Evolutionary conservation across 2,888 invertebrate genomes (phyloP), one percentile per base, ranked within the genome.

Genomic region (Tanytarsus gracilentus): DNA sequence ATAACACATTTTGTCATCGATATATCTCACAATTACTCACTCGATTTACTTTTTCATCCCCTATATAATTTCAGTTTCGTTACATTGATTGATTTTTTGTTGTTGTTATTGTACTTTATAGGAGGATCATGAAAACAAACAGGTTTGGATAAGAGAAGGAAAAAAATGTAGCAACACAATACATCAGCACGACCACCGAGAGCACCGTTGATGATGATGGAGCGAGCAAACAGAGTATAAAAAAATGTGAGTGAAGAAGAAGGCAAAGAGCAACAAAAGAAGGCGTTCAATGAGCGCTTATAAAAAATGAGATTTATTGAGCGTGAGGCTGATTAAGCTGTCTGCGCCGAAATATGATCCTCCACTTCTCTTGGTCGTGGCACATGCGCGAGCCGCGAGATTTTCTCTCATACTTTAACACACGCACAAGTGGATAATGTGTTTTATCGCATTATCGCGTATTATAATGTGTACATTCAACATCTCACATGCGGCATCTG

Each of bases 321-420:
- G 39, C 21, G 39, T 18, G 33, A 52, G 39, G 26, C 39, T 56
- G 55, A 56, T 56, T 56, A 56, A 56, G 55, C 40, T 56, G 55
- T 56, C 55, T 36, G 27, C 55, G 55, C 39, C 39, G 51, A 56
- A 56, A 56, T 40, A 56, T 56, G 55, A 56, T 56, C 49, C n/a
- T 18, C 6, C 26, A 14, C 18, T 25, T 26, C 11, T 14, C 16
- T 36, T 16, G 26, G 4, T 2, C 30, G 21, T 30, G 30, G 30
- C 29, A 3, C 4, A 5, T 30, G 30, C 11, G 29, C 18, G 8
- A 40, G 26, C 11, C 40, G 50, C 16, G n/a, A n/a, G n/a, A n/a
- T n/a, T n/a, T n/a, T n/a, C n/a, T n/a, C n/a, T n/a, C n/a, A n/a
- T n/a, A n/a, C n/a, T 36, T 36, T 16, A 36, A 14, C 16, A 16